Percentiles rank a stretch among this genome's conserved stretches.
Conservation (phyloP, 2,113 vertebrate species). For the Mastomys natalensis region DNA sequence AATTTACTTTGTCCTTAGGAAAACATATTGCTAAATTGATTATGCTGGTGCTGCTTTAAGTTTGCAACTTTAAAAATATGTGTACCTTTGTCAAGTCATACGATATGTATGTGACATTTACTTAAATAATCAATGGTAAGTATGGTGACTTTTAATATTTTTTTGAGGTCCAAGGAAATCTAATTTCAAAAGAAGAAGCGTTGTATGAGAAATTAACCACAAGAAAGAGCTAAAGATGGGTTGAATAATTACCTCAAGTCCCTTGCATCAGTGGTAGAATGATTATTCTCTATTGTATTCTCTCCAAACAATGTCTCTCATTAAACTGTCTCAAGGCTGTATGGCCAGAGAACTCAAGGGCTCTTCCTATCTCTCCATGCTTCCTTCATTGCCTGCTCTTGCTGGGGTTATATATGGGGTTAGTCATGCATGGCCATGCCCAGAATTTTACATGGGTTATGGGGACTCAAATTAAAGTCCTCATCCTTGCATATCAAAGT, state of each 20-base stretch:
- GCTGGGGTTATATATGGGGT: not conserved
- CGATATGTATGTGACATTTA: not conserved
- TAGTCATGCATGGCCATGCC: not conserved
- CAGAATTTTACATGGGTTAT: not conserved
- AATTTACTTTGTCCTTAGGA: not conserved
- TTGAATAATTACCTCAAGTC: not conserved
- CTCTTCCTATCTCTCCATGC: not conserved
- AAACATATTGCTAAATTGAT: constrained; percentile 4
- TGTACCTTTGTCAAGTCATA: not conserved
- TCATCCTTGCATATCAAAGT: not conserved
- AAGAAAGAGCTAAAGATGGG: not conserved
- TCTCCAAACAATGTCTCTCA: too few relatives aligned
- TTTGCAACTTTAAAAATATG: not conserved
- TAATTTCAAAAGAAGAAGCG: not conserved
- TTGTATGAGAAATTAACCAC: not conserved
- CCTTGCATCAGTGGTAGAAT: not conserved
- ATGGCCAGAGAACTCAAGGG: not conserved
- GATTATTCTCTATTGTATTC: too few relatives aligned
- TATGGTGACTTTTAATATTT: not conserved
- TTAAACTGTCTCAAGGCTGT: too few relatives aligned
- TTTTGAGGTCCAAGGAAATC: not conserved
- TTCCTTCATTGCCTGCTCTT: not conserved
- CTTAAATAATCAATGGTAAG: not conserved
- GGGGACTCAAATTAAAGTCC: not conserved
- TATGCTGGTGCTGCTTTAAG: not conserved